Conservation (phyloP, 2,797 vertebrate genomes). For the Alauda arvensis region DNA sequence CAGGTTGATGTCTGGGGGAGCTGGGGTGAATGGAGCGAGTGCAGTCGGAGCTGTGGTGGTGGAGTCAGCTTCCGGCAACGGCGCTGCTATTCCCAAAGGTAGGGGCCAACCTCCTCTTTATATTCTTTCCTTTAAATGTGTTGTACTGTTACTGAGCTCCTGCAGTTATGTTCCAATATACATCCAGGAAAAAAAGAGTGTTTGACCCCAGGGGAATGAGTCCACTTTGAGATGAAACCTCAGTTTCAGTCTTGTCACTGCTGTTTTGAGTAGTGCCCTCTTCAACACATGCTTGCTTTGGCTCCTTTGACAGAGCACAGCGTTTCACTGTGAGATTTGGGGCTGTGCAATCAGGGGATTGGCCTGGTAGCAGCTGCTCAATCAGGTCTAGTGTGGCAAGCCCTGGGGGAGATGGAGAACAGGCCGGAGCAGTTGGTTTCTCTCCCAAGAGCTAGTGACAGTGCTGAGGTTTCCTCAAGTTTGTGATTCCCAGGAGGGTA, state of each 20-base stretch:
- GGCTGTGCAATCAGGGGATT: not conserved
- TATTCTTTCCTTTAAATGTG: not conserved
- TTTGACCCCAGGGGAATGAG: not conserved
- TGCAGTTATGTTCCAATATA: not conserved
- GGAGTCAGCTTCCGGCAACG: constrained; percentile 84
- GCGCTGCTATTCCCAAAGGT: constrained; percentile 86
- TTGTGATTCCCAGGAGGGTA: not conserved
- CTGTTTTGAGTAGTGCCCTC: not conserved
- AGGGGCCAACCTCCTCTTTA: not conserved
- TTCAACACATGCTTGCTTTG: not conserved
- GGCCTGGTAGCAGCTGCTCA: not conserved
- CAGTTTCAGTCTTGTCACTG: not conserved
- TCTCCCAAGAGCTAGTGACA: rapidly evolving
- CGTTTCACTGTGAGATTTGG: not conserved
- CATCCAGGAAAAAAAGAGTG: not conserved
- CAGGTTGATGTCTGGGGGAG: constrained; percentile 82
- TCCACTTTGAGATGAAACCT: not conserved
- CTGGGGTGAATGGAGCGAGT: constrained; percentile 85
- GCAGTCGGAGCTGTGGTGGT: constrained; percentile 89
- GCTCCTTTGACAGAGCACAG: not conserved
- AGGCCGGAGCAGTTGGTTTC: not conserved
- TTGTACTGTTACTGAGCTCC: not conserved
- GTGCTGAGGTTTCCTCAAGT: not conserved
- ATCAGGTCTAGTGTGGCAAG: not conserved
- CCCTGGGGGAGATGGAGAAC: not conserved